phyloP scores from a whole-genome alignment of 2,113 vertebrate genomes.

The Pseudois nayaur region DNA sequence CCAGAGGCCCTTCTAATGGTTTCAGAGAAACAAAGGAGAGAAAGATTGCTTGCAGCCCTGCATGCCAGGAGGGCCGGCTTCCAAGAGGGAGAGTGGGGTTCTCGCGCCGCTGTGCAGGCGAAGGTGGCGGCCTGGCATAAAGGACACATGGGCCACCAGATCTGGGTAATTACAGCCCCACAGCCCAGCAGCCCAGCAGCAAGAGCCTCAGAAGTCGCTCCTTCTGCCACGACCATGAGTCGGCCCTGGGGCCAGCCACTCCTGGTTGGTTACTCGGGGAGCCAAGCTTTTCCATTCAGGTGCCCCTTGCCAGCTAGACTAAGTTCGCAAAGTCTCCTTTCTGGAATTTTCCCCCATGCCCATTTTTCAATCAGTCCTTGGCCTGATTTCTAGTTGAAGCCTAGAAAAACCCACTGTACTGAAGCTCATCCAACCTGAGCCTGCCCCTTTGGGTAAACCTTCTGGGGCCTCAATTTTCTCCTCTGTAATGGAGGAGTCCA shows the following conservation, averaged over 20 bases:
- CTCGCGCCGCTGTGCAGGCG: background rate
- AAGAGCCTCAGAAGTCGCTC: background rate
- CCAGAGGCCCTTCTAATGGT: conserved; percentile 26
- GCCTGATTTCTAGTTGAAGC: background rate
- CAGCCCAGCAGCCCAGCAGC: conserved; percentile 13
- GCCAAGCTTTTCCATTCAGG: background rate
- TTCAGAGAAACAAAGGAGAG: conserved; percentile 58
- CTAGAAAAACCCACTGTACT: background rate
- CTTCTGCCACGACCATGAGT: background rate
- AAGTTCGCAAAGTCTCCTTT: background rate
- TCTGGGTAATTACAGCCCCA: conserved; percentile 17
- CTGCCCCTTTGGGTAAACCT: background rate
- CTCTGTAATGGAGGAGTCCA: background rate
- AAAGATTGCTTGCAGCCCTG: conserved; percentile 20
- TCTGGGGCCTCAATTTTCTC: background rate
- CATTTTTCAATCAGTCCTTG: background rate
- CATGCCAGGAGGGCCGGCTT: conserved; percentile 3
- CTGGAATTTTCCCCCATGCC: background rate
- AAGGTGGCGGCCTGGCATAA: conserved; percentile 29
- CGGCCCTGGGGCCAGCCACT: background rate
- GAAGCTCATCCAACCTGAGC: background rate
- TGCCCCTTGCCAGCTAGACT: too few species aligned
- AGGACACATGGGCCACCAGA: conserved; percentile 15
- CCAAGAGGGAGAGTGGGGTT: background rate
- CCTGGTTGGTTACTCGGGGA: background rate